phyloP scores from a whole-genome alignment of 2,113 vertebrate species.

The Rhabdornis inornatus region DNA sequence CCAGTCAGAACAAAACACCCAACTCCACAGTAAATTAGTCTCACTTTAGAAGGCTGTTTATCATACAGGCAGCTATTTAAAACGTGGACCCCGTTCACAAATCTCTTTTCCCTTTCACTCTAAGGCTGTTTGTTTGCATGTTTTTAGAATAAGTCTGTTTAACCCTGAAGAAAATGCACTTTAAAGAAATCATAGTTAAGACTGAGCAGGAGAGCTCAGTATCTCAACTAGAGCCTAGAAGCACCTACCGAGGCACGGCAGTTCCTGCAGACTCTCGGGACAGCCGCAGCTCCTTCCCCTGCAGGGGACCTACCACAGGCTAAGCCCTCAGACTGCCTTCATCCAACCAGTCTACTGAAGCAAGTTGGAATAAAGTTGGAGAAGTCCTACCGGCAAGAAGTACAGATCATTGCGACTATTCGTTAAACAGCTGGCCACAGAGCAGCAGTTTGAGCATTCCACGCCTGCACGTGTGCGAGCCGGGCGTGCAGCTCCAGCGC shows the following conservation, averaged over 20 bases:
- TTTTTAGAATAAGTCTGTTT: neutral
- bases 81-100: neutral
- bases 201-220: neutral
- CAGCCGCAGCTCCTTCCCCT: no score
- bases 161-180: neutral
- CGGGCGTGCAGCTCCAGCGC: neutral
- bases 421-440: accelerated
- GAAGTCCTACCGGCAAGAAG: neutral
- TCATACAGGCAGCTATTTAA: neutral
- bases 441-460: accelerated
- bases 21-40: neutral
- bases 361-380: neutral
- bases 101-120: neutral
- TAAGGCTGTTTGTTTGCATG: neutral
- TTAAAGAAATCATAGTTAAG: neutral
- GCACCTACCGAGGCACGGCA: accelerated
- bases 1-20: neutral
- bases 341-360: accelerated
- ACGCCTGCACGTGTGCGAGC: accelerated
- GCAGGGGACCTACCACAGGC: accelerated
- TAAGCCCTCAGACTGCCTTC: neutral
- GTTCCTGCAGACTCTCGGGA: accelerated
- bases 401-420: accelerated
- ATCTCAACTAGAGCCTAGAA: neutral
- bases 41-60: neutral